Percentiles rank a stretch among this genome's conserved stretches.
These are phyloP conservation scores for Chloroceryle aenea DNA, from an alignment of 2,113 vertebrate genomes.

Conservation along the genomic window DNA sequence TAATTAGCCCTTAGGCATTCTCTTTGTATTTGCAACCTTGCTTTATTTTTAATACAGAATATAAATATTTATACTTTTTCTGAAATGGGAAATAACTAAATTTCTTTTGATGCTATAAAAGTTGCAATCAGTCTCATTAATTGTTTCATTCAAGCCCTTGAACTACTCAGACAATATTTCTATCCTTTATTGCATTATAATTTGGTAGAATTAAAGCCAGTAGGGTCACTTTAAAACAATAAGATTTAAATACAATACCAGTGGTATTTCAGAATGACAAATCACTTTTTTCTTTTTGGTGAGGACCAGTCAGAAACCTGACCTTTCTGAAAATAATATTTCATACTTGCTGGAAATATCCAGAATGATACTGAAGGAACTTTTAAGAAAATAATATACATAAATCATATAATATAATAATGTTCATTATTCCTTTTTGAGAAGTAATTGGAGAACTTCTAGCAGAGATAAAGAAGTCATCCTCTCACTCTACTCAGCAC, in stretches of 20 bases:
- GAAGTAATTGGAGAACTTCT: not conserved
- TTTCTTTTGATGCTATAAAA: not conserved
- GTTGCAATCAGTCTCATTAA: not conserved
- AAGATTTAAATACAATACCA: not conserved
- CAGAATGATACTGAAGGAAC: not conserved
- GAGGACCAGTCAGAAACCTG: not conserved
- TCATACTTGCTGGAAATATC: not conserved
- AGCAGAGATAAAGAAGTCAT: not conserved
- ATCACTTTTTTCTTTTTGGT: not conserved
- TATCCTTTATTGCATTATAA: not conserved
- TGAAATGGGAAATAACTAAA: not conserved
- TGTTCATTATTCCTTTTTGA: not conserved
- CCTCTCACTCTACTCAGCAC: not conserved
- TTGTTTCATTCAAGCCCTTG: not conserved
- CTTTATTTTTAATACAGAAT: not conserved
- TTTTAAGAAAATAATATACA: not conserved
- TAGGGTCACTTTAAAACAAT: not conserved
- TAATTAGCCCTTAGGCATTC: not conserved
- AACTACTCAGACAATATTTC: not conserved
- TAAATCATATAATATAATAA: not conserved
- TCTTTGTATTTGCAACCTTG: not conserved
- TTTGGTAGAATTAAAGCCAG: not conserved
- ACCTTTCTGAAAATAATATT: not conserved
- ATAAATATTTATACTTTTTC: not conserved
- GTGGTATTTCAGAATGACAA: not conserved